These are phyloP conservation scores for Myxocyprinus asiaticus DNA, from an alignment of 2,113 vertebrate species.

Conservation along the genomic window DNA sequence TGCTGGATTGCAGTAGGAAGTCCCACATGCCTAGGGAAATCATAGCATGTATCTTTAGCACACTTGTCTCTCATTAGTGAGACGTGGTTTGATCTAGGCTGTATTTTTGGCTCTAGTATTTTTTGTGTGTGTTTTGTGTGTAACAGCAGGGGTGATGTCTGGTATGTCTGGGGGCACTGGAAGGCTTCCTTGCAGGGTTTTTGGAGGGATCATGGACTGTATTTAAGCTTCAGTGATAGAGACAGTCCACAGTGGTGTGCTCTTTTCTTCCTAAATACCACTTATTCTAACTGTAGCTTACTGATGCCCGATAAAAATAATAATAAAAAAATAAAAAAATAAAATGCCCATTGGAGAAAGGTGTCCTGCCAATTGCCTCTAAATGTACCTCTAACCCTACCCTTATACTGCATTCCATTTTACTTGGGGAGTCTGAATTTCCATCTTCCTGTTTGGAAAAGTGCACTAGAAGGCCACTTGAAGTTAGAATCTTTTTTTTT, in stretches of 20 bases:
- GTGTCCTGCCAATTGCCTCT: too few relatives aligned
- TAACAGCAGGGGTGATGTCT: slow-evolving; percentile 38
- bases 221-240: slow-evolving; percentile 40
- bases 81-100: slow-evolving; percentile 55
- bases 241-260: slow-evolving; percentile 11
- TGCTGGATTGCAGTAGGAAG: slow-evolving; percentile 27
- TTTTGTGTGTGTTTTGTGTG: slow-evolving; percentile 10
- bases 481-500: too few relatives aligned
- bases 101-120: slow-evolving; percentile 22
- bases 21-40: slow-evolving; percentile 60
- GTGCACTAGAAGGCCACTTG: too few relatives aligned
- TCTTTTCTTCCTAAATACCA: slow-evolving; percentile 10
- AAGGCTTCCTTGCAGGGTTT: slow-evolving; percentile 32
- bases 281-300: slow-evolving; percentile 18
- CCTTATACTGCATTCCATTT: too few relatives aligned
- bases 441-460: too few relatives aligned
- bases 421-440: too few relatives aligned
- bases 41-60: slow-evolving; percentile 61
- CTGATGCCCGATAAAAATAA: too few relatives aligned
- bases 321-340: too few relatives aligned
- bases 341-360: too few relatives aligned
- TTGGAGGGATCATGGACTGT: slow-evolving; percentile 38
- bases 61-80: slow-evolving; percentile 69
- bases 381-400: too few relatives aligned
- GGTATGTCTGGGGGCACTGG: slow-evolving; percentile 11